Base-by-base conservation (phyloP, 2,797 vertebrate species). In the Avahi laniger region DNA sequence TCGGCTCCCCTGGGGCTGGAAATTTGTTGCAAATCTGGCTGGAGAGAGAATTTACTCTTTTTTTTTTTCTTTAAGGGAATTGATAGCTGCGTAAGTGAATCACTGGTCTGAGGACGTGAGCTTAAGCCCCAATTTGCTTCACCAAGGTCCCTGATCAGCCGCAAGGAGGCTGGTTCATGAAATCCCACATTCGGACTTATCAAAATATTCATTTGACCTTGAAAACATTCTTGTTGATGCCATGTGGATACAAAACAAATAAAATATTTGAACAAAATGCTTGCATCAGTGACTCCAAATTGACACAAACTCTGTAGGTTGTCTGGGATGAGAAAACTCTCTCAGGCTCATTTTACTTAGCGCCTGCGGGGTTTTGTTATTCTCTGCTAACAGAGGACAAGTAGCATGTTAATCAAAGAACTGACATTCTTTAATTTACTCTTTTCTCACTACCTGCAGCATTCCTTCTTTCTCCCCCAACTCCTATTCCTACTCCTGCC, bases 141-240 rank as follows among this genome's bases (percentile, higher is more conserved):
- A 30, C 63, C 73, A 89, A 94, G 43, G 50, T 83, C 78, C 28
- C 33, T 38, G 7, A 54, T 92, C 46, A 91, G 35, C 73, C 24
- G 85, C 54, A 59, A 84, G 59, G 81, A 94, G 70, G 38, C 46
- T 4, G 35, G 17, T 70, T 92, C 38, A 35, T 18, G 59, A 41
- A 85, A 63, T 65, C 17, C 17, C 33, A 91, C 69, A 83, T 52
- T 63, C 48, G 65, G 61, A 78, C 78, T 96, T 95, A 95, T 79
- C 50, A 93, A 96, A 95, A 93, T 63, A 93, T 38, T 70, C 92
- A 79, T 79, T 87, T 97, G 85, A 95, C 89, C 91, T 96, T 96
- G 93, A 96, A 96, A 94, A 72, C 52, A 48, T 91, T 81, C 78
- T 88, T 82, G 70, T 80, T 79, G 83, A 61, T 91, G 57, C 70